Conservation (phyloP, 1,140 invertebrate genomes). For the Calephelis virginiensis region DNA sequence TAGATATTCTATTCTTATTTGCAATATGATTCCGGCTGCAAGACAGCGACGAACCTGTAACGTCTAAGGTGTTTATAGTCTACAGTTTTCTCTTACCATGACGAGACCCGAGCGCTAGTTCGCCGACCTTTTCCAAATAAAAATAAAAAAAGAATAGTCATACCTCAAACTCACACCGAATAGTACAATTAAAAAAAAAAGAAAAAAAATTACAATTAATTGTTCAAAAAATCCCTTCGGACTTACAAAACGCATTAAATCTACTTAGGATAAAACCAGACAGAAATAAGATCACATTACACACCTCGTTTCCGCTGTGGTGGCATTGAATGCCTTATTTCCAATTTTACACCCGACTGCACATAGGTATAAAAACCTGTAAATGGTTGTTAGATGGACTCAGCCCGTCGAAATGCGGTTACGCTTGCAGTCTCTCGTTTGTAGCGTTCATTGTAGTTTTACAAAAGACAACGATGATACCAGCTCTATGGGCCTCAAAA, state of each 20-base stretch:
- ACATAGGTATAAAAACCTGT: constrained; percentile 12
- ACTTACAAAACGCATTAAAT: constrained; percentile 2
- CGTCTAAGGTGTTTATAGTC: no score
- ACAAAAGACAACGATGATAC: not conserved
- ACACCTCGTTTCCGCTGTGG: constrained; percentile 14
- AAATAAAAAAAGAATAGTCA: no score
- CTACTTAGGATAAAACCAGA: constrained; percentile 10
- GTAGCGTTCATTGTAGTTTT: not conserved
- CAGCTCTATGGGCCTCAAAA: no score
- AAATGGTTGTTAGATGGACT: constrained; percentile 13
- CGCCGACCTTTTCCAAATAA: no score
- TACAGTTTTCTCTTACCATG: no score
- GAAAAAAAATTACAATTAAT: not conserved
- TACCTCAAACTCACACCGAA: not conserved
- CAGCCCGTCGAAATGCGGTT: constrained; percentile 7
- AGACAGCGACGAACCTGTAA: no score
- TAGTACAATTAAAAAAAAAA: no score
- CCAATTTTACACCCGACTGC: constrained; percentile 12
- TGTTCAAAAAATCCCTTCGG: not conserved
- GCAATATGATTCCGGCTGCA: no score
- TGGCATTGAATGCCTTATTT: constrained; percentile 13
- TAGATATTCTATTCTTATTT: no score
- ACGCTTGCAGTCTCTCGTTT: not conserved
- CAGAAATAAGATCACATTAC: constrained; percentile 10
- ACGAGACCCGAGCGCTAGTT: no score